Conservation (phyloP, 2,113 vertebrate species). For the Salminus brasiliensis region DNA sequence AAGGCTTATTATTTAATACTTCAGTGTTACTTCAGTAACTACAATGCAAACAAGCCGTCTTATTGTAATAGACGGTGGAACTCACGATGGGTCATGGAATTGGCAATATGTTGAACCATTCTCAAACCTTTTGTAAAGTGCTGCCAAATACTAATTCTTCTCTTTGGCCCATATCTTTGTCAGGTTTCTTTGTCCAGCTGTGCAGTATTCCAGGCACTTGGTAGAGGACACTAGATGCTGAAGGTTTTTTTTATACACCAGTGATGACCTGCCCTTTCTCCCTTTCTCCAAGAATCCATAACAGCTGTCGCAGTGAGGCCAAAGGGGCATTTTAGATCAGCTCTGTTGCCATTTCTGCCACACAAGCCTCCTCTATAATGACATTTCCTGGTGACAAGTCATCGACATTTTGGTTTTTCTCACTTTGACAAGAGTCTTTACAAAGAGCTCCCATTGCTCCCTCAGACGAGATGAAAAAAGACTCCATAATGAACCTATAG, state of each 20-base stretch:
- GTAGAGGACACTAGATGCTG: not conserved
- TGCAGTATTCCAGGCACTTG: not conserved
- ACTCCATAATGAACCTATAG: constrained; percentile 4
- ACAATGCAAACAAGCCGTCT: no score
- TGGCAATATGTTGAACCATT: no score
- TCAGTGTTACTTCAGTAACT: no score
- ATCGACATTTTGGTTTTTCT: constrained; percentile 55
- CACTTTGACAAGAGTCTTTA: constrained; percentile 35
- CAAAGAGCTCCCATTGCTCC: not conserved
- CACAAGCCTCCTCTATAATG: constrained; percentile 49
- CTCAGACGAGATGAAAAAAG: constrained; percentile 6
- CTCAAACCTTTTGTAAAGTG: no score
- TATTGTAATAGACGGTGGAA: no score
- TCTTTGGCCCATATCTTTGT: not conserved
- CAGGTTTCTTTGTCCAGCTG: not conserved
- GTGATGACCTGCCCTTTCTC: constrained; percentile 64
- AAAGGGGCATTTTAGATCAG: constrained; percentile 31
- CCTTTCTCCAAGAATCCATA: constrained; percentile 62
- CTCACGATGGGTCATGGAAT: no score
- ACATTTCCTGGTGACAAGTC: constrained; percentile 57
- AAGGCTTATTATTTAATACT: no score
- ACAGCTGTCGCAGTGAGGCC: constrained; percentile 45
- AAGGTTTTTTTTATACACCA: constrained; percentile 32
- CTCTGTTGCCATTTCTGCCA: constrained; percentile 42
- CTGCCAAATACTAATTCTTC: not conserved